phyloP scores from a whole-genome alignment of 2,888 invertebrate species.

The Leucoptera coffeella region DNA sequence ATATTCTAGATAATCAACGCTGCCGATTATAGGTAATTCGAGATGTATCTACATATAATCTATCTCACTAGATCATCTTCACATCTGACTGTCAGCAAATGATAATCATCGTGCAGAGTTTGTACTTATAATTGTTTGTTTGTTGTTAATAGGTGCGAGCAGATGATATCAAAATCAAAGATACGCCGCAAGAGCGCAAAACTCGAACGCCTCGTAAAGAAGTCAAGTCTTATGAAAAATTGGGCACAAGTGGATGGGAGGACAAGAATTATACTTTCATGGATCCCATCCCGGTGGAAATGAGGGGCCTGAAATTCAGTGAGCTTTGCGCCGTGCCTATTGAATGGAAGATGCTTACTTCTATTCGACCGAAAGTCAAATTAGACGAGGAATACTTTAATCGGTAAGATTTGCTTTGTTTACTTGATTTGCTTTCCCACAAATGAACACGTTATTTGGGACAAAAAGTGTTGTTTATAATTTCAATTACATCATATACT shows the following conservation, averaged over 20 bases:
- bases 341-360: slow-evolving; percentile 90
- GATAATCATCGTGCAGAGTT: too few species aligned
- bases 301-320: slow-evolving; percentile 66
- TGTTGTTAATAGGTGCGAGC: slow-evolving; percentile 56
- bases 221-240: slow-evolving; percentile 56
- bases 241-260: slow-evolving; percentile 56
- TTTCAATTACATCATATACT: too few species aligned
- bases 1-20: too few species aligned
- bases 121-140: too few species aligned
- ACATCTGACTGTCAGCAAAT: too few species aligned
- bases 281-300: slow-evolving; percentile 78
- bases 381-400: slow-evolving; percentile 85
- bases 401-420: slow-evolving; percentile 35
- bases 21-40: too few species aligned
- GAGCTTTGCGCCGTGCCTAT: slow-evolving; percentile 82
- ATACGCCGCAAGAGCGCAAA: slow-evolving; percentile 61
- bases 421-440: background rate
- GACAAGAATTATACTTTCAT: slow-evolving; percentile 48
- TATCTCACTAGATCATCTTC: too few species aligned
- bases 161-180: slow-evolving; percentile 73
- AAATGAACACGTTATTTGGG: too few species aligned
- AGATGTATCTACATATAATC: too few species aligned
- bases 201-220: slow-evolving; percentile 72
- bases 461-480: too few species aligned
- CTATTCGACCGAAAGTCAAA: slow-evolving; percentile 76